Evolutionary conservation across 2,797 vertebrate species (phyloP), one percentile per base, ranked within the genome.

Genomic region (Cryptoblepharus egeriae): DNA sequence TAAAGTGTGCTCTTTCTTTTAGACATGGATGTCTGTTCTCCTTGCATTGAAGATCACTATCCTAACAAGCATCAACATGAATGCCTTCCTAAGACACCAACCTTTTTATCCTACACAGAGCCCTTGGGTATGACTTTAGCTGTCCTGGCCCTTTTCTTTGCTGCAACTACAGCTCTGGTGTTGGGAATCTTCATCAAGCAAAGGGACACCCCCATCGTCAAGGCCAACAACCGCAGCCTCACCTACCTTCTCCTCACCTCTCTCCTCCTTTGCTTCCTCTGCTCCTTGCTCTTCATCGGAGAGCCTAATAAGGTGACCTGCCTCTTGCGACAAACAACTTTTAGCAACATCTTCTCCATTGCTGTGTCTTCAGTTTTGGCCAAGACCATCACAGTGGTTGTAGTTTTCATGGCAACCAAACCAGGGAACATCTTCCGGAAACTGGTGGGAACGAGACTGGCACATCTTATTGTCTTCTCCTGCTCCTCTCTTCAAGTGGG

Each of bases 281-380:
- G 79, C 24, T n/a, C 79, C 1, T n/a, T 81, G 20, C 72, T 81
- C 2, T 81, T 81, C 61, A 57, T 81, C 2, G 79, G 79, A 18
- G 28, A n/a, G 16, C 79, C 79, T 9, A 20, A 65, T 22, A 28
- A n/a, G 12, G 39, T 64, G 3, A 73, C 45, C 26, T 81, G 79
- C 60, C 42, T 73, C 30, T 15, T 81, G 15, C 32, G 45, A 55
- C 79, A 73, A 55, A 55, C 42, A 37, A 16, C 60, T 55, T 74
- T 81, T 72, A 60, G 79, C 11, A 39, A 64, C 60, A 81, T 73
- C 42, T 81, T 74, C 45, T 80, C 78, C 26, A 32, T 74, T 9
- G 70, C 71, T 35, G 3, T 81, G 65, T 81, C 70, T 32, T 81
- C 71, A 16, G 32, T 81, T 26, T 55, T 79, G 35, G 77, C 77